phyloP scores from a whole-genome alignment of 2,888 invertebrate species.

The Unio pictorum region DNA sequence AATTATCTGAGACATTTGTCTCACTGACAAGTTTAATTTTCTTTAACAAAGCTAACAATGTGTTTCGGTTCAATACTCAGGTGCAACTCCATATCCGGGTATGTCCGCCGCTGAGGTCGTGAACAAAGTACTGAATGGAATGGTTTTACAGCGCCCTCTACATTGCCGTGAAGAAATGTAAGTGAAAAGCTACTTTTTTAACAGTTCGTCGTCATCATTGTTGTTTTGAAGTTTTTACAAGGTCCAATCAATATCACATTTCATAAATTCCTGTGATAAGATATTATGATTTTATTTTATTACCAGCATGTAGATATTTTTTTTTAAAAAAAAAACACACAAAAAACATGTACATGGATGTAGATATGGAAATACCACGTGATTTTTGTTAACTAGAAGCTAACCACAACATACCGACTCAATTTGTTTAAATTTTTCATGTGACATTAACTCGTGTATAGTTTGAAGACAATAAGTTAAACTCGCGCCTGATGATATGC shows the following conservation, averaged over 20 bases:
- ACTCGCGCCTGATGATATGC: too few relatives aligned
- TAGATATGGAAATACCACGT: too few relatives aligned
- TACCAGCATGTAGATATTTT: not conserved
- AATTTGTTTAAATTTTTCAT: too few relatives aligned
- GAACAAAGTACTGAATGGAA: slow-evolving; percentile 84
- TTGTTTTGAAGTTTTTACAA: not conserved
- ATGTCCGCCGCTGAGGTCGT: slow-evolving; percentile 92
- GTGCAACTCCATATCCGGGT: slow-evolving; percentile 95
- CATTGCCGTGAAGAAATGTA: slow-evolving; percentile 89
- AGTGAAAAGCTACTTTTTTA: slow-evolving; percentile 19
- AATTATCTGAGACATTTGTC: not conserved
- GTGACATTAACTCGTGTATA: too few relatives aligned
- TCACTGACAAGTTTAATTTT: not conserved
- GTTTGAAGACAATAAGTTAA: too few relatives aligned
- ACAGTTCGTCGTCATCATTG: not conserved
- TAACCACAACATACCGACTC: too few relatives aligned
- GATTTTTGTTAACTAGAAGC: too few relatives aligned
- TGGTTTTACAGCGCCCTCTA: slow-evolving; percentile 91
- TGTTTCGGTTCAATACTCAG: slow-evolving; percentile 72
- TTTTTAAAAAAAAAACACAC: not conserved
- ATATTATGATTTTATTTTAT: not conserved
- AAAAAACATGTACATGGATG: too few relatives aligned
- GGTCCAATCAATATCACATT: not conserved
- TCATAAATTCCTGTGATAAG: not conserved
- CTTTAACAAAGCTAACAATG: not conserved